Evolutionary conservation across 2,797 vertebrate genomes (phyloP), one percentile per base, ranked within the genome.

Genomic region (Platyrinchus mystaceus): DNA sequence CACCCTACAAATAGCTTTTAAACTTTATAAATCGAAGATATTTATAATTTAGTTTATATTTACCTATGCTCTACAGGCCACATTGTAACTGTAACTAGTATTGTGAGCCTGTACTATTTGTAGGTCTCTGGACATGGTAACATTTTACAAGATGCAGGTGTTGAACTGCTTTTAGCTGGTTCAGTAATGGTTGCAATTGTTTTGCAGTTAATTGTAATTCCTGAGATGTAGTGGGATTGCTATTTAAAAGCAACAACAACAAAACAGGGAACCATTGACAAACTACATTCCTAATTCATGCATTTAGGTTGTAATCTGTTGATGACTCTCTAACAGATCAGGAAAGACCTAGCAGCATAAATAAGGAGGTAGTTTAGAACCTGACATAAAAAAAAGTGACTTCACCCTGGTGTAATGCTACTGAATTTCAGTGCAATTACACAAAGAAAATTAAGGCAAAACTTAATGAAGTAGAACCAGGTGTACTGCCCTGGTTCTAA

Each of bases 81-180:
- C 58, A 75, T 7, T 32, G n/a, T 93, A 96, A 96, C 89, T 94
- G 93, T 49, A 83, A 81, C 68, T 70, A 20, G 36, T 53, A 86
- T 94, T 94, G 91, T 44, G 67, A 90, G 94, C 59, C 67, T 91
- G 28, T 56, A 44, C 93, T 91, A 95, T 95, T 93, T 96, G 92
- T 64, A 88, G 50, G 78, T 89, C 93, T 96, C 89, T n/a, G 55
- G 71, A 81, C 69, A 91, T 74, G 80, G 77, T 84, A 91, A 79
- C 32, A 23, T 71, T 96, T 96, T 91, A 86, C 75, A 93, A 96
- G 68, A 89, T 76, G 59, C 34, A 87, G 87, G 85, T 92, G 89
- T 77, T 81, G 90, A 82, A 87, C 95, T 97, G 83, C 85, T 96
- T 94, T 95, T 90, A 91, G 58, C 89, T 88, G 87, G 70, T 91